Evolutionary conservation across 2,113 vertebrate genomes (phyloP).

Genomic region (Catagonus wagneri): DNA sequence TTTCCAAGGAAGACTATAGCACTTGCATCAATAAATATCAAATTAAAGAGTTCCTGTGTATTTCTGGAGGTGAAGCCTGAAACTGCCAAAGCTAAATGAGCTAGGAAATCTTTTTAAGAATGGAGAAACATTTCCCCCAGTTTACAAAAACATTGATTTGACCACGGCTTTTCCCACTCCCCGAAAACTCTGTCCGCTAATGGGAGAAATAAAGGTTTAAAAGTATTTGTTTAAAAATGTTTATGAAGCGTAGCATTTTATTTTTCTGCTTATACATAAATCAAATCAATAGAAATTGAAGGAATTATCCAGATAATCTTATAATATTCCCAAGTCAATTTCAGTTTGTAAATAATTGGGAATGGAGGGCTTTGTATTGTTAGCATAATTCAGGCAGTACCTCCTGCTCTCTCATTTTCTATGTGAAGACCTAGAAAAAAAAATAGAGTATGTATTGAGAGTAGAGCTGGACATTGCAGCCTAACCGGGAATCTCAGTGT

Average conservation of each 20-base stretch:
- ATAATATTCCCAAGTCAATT: background rate
- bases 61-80: constrained; percentile 52
- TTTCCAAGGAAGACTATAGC: background rate
- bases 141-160: background rate
- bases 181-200: background rate
- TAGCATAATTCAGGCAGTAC: background rate
- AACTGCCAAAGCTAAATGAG: constrained; percentile 55
- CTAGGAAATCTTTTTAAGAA: constrained; percentile 48
- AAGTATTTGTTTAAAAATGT: background rate
- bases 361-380: background rate
- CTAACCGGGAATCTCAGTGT: no score
- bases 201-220: background rate
- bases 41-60: constrained; percentile 54
- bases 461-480: no score
- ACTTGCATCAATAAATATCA: constrained; percentile 17
- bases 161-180: background rate
- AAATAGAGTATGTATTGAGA: background rate
- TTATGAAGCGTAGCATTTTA: background rate
- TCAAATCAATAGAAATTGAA: constrained; percentile 23
- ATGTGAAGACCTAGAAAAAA: background rate
- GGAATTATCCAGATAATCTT: background rate
- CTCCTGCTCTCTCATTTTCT: background rate
- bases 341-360: constrained; percentile 16
- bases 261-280: background rate
- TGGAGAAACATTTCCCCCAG: constrained; percentile 18